phyloP scores from a whole-genome alignment of 1,140 invertebrate species.

The Ceratosolen fusciceps region DNA sequence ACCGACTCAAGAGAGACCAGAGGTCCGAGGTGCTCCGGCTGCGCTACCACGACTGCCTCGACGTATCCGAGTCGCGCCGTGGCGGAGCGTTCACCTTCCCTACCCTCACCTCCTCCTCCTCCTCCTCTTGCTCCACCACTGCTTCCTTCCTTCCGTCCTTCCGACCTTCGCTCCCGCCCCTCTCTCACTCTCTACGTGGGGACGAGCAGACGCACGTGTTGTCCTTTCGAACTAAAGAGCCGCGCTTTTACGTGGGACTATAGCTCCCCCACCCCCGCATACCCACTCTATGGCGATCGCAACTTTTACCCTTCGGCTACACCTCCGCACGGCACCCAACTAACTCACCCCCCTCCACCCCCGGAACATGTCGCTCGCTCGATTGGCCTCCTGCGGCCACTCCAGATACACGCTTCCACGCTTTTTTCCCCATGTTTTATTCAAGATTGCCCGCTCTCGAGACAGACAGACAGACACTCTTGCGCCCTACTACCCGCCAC shows the following conservation, averaged over 20 bases:
- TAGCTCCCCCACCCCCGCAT: not conserved
- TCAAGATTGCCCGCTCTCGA: too few relatives aligned
- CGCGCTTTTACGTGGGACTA: not conserved
- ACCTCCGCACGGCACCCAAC: too few relatives aligned
- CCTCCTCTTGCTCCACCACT: too few relatives aligned
- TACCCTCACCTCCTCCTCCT: not conserved
- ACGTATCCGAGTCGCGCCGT: not conserved
- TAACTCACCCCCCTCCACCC: too few relatives aligned
- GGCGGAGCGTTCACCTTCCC: conserved; percentile 39
- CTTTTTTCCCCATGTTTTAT: not conserved
- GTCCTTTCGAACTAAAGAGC: not conserved
- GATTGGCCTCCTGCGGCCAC: not conserved
- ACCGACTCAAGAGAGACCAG: not conserved
- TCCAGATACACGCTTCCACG: not conserved
- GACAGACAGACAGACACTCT: not conserved
- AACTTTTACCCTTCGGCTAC: conserved; percentile 3
- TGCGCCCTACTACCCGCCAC: not conserved
- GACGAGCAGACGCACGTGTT: conserved; percentile 17
- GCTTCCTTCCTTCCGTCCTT: too few relatives aligned
- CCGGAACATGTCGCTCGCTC: too few relatives aligned
- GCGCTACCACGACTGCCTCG: conserved; percentile 29
- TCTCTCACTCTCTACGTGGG: not conserved
- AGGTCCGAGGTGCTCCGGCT: not conserved
- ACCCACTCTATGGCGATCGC: not conserved
- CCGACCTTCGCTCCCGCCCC: not conserved